Conservation (phyloP, 1,140 invertebrate species). For the Sycobia sp. region DNA sequence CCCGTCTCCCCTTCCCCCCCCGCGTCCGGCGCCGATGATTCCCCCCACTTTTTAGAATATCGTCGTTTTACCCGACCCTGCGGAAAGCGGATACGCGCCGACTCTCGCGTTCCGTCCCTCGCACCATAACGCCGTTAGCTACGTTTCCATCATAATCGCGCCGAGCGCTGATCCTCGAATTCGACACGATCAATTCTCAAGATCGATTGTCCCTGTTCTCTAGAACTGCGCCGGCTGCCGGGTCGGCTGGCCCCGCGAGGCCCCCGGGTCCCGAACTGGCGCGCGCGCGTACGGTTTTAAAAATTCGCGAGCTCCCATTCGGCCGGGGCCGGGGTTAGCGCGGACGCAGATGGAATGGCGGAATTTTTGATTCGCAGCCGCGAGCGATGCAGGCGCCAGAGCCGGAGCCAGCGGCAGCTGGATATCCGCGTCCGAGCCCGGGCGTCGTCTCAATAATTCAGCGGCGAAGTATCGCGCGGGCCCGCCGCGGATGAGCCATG, state of each 20-base stretch:
- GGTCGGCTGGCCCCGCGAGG: neutral
- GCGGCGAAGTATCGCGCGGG: constrained; percentile 36
- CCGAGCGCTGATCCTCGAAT: too few relatives aligned
- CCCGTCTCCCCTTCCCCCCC: neutral
- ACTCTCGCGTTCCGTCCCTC: neutral
- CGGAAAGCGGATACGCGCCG: neutral
- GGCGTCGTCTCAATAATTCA: constrained; percentile 45
- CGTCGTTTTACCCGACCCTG: neutral
- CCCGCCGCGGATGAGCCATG: constrained; percentile 40
- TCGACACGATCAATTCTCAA: too few relatives aligned
- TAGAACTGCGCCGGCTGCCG: too few relatives aligned
- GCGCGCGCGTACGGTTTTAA: neutral
- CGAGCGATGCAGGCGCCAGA: neutral
- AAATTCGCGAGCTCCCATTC: neutral
- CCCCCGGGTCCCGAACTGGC: neutral
- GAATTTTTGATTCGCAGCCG: neutral
- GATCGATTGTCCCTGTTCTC: too few relatives aligned
- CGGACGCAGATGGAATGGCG: neutral
- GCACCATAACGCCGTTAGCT: too few relatives aligned
- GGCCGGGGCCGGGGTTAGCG: too few relatives aligned
- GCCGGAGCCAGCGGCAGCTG: neutral
- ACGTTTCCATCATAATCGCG: too few relatives aligned
- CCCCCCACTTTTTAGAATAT: neutral
- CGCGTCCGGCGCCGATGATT: neutral
- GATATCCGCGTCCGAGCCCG: constrained; percentile 40